A percentile compares a stretch with the other conserved stretches of the same genome.
Conservation (phyloP, 2,113 vertebrate species). For the Malurus melanocephalus region DNA sequence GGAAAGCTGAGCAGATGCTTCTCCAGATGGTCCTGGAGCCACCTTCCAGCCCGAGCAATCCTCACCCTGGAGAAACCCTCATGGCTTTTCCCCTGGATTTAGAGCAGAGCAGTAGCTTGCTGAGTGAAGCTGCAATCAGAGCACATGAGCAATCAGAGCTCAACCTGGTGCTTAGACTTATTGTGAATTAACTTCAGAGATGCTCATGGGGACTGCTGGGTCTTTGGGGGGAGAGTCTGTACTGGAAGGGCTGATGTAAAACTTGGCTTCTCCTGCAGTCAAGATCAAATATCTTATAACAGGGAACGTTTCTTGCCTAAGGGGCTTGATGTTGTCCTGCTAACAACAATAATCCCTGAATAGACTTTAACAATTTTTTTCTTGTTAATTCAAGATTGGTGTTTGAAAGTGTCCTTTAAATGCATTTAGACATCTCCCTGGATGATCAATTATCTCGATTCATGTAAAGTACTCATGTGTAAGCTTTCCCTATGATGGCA, state of each 20-base stretch:
- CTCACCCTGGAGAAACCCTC: background rate
- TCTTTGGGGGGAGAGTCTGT: background rate
- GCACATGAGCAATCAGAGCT: background rate
- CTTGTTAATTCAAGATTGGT: constrained; percentile 17
- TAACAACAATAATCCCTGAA: constrained; percentile 39
- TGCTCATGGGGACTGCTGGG: background rate
- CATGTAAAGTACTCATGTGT: background rate
- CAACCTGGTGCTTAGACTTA: background rate
- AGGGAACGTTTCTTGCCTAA: constrained; percentile 21
- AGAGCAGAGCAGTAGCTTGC: background rate
- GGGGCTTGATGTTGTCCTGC: background rate
- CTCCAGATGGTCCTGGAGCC: background rate
- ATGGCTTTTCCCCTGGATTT: background rate
- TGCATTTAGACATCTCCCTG: constrained; percentile 28
- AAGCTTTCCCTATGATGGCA: constrained; percentile 12
- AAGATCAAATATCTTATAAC: background rate
- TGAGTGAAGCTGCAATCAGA: background rate
- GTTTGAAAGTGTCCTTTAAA: constrained; percentile 35
- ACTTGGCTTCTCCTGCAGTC: background rate
- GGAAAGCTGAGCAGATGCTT: background rate
- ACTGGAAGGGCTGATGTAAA: background rate
- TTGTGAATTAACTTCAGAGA: background rate
- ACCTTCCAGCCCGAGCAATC: background rate
- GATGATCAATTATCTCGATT: constrained; percentile 40
- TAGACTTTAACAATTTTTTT: background rate